Percentiles rank a stretch among this genome's conserved stretches.
These are phyloP conservation scores for Aythya fuligula DNA, from an alignment of 2,797 vertebrate species.

Conservation along the genomic window DNA sequence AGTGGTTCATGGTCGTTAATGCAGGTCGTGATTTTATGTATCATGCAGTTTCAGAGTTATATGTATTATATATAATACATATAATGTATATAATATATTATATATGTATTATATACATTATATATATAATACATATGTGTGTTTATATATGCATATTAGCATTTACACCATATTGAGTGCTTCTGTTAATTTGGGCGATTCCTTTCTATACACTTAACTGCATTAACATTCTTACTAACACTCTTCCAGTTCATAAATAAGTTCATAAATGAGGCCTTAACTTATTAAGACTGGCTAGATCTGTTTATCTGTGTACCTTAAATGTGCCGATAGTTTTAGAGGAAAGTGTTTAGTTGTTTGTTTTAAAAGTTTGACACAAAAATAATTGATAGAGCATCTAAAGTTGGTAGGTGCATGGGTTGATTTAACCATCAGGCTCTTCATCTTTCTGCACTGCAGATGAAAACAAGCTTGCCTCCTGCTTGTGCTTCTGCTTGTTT, in stretches of 20 bases:
- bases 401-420: too few species aligned
- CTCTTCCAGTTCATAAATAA: rapidly evolving
- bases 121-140: neutral
- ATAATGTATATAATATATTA: neutral
- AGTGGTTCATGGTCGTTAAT: too few species aligned
- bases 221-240: rapidly evolving
- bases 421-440: neutral
- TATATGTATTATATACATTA: too few species aligned
- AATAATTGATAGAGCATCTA: neutral
- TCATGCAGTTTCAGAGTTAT: neutral
- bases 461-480: neutral
- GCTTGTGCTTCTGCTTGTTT: neutral
- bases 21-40: neutral
- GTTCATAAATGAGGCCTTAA: neutral
- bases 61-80: too few species aligned
- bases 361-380: neutral
- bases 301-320: neutral
- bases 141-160: too few species aligned
- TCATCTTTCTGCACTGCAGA: neutral
- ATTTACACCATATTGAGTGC: neutral
- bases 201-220: rapidly evolving
- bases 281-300: neutral
- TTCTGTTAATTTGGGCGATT: neutral
- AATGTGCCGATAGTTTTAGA: neutral
- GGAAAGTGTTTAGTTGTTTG: too few species aligned